Percentiles rank a stretch among this genome's conserved stretches.
Evolutionary conservation across 2,113 vertebrate genomes (phyloP).

Genomic region (human): GRCh38 chr3:53432501-53433000

Average conservation of each 20-base stretch:
- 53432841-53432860: background rate
- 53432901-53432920: background rate
- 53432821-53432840: background rate
- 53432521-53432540: background rate
- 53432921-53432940: background rate
- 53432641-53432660: background rate
- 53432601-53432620: background rate
- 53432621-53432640: background rate
- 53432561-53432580: background rate
- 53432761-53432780: background rate
- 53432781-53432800: conserved; percentile 8
- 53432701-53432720: conserved; percentile 2
- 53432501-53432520: background rate
- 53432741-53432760: background rate
- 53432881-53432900: background rate
- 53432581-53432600: conserved; percentile 23
- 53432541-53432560: background rate
- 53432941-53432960: background rate
- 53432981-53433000: too few species aligned
- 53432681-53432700: background rate
- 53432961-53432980: background rate
- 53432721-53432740: background rate
- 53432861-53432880: background rate
- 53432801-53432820: background rate
- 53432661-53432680: background rate